Evolutionary conservation across 2,888 invertebrate genomes (phyloP).

Genomic region (Orthonevra nobilis): DNA sequence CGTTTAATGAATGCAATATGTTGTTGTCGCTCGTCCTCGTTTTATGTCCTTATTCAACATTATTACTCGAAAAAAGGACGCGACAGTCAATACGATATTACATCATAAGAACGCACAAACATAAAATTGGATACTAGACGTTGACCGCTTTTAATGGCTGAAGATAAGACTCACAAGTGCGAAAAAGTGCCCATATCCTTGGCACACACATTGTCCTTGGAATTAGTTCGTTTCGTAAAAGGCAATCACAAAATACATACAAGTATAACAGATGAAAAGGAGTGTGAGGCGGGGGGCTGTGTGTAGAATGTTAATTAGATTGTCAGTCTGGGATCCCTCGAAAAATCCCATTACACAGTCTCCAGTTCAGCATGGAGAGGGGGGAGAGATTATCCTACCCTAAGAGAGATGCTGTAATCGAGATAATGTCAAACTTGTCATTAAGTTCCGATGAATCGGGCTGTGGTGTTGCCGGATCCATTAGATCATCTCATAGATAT

Average conservation of each 20-base stretch:
- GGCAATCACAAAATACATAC: slow-evolving; percentile 33
- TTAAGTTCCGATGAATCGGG: slow-evolving; percentile 59
- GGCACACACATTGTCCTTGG: slow-evolving; percentile 51
- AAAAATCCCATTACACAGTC: background rate
- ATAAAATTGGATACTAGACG: slow-evolving; percentile 60
- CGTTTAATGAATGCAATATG: slow-evolving; percentile 63
- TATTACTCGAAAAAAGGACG: slow-evolving; percentile 39
- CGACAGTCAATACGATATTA: slow-evolving; percentile 41
- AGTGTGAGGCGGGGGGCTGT: slow-evolving; percentile 8
- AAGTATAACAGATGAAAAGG: slow-evolving; percentile 28
- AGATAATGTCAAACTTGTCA: slow-evolving; percentile 68
- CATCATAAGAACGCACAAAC: slow-evolving; percentile 54
- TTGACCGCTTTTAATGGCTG: slow-evolving; percentile 57
- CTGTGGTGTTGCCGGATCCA: slow-evolving; percentile 32
- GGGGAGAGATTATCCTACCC: slow-evolving; percentile 20
- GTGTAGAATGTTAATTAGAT: slow-evolving; percentile 66
- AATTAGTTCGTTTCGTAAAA: slow-evolving; percentile 17
- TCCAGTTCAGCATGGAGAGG: background rate
- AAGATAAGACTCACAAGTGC: slow-evolving; percentile 58
- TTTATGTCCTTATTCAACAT: slow-evolving; percentile 54
- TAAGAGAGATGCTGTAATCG: slow-evolving; percentile 40
- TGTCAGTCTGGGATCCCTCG: slow-evolving; percentile 17
- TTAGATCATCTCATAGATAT: slow-evolving; percentile 66
- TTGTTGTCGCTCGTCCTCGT: background rate
- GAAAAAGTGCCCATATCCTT: slow-evolving; percentile 43